Evolutionary conservation across 2,113 vertebrate genomes (phyloP).

Genomic region (Stomatorhinus ivindoensis): DNA sequence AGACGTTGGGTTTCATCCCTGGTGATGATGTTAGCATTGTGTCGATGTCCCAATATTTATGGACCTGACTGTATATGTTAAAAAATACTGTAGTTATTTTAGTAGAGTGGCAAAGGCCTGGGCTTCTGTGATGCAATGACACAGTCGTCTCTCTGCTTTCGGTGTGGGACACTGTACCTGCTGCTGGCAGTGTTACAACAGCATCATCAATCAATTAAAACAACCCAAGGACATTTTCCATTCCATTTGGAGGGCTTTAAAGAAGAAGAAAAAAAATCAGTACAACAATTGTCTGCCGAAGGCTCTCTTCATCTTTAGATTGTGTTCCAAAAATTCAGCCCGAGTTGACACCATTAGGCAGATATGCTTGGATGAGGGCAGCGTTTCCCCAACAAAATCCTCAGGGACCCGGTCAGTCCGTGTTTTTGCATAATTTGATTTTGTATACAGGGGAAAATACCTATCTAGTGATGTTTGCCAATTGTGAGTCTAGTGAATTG

Average conservation of each 20-base stretch:
- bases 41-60: too few species aligned
- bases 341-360: neutral
- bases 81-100: neutral
- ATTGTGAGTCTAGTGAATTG: too few species aligned
- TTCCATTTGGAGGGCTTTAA: neutral
- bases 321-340: neutral
- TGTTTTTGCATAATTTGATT: too few species aligned
- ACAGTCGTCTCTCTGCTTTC: neutral
- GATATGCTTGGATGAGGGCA: neutral
- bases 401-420: neutral
- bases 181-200: neutral
- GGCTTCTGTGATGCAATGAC: neutral
- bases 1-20: too few species aligned
- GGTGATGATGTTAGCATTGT: too few species aligned
- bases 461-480: neutral
- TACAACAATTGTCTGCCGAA: neutral
- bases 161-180: neutral
- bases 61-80: too few species aligned
- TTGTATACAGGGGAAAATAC: neutral
- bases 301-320: neutral
- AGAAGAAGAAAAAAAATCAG: neutral
- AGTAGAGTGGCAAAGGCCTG: neutral
- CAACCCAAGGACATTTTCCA: neutral
- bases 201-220: neutral
- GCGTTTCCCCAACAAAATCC: neutral